Conservation (phyloP, 1,140 invertebrate genomes). For the Stegodyphus dumicola region DNA sequence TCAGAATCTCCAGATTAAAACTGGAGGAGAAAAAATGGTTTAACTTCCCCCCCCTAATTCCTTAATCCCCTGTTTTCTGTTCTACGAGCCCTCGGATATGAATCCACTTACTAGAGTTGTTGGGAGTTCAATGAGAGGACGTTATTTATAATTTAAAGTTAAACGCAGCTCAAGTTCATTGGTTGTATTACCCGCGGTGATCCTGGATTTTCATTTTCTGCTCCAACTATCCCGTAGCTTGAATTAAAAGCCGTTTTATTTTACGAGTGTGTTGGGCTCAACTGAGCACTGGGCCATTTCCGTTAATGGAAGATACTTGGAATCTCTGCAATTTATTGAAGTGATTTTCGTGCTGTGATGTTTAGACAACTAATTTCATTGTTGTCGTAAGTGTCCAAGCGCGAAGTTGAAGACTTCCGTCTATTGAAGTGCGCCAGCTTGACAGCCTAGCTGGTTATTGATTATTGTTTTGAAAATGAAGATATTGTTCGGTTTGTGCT, state of each 20-base stretch:
- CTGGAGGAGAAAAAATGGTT: no score
- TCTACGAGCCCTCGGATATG: no score
- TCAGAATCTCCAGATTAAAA: no score
- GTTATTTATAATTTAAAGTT: slow-evolving; percentile 35
- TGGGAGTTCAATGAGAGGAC: neutral
- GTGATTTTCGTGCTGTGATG: neutral
- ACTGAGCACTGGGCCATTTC: neutral
- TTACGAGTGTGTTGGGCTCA: slow-evolving; percentile 7
- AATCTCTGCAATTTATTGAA: neutral
- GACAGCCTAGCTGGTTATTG: neutral
- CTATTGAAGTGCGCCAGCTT: neutral
- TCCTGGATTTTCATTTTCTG: slow-evolving; percentile 36
- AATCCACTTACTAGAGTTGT: no score
- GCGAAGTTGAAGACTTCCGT: neutral
- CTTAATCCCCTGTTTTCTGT: no score
- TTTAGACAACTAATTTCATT: neutral
- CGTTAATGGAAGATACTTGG: neutral
- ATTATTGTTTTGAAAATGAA: neutral
- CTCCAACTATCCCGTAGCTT: slow-evolving; percentile 26
- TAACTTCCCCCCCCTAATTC: no score
- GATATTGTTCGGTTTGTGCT: no score
- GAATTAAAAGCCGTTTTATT: slow-evolving; percentile 52
- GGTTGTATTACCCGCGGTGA: no score
- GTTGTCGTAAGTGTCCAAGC: neutral
- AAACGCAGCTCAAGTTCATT: neutral